A percentile compares a stretch with the other conserved stretches of the same genome.
Conservation (phyloP, 2,888 invertebrate genomes). For the Helleia helle region DNA sequence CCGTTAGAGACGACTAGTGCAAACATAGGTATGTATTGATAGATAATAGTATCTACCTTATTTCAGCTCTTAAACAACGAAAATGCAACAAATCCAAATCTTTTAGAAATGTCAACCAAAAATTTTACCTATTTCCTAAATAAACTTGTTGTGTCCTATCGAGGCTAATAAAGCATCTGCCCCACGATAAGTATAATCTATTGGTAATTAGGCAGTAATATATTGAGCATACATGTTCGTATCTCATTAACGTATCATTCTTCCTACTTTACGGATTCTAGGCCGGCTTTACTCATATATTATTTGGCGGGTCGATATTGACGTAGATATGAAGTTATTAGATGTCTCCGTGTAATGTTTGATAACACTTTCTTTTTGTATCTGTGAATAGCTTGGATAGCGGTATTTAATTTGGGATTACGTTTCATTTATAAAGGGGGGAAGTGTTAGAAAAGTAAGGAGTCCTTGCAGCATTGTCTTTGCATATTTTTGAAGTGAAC, state of each 20-base stretch:
- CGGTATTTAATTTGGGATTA: no score
- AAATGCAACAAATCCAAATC: no score
- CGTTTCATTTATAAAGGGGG: no score
- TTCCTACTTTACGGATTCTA: slow-evolving; percentile 53
- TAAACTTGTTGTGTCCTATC: slow-evolving; percentile 42
- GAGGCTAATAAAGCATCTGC: slow-evolving; percentile 44
- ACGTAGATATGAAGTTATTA: slow-evolving; percentile 14
- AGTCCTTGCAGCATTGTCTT: no score
- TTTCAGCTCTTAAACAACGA: no score
- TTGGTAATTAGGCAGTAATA: slow-evolving; percentile 63
- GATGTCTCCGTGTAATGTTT: not conserved
- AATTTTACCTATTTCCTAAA: no score
- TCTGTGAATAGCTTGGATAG: not conserved
- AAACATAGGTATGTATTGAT: no score
- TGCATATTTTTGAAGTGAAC: no score
- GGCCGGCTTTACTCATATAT: slow-evolving; percentile 17
- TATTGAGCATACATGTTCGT: slow-evolving; percentile 55
- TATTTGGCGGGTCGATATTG: slow-evolving; percentile 12
- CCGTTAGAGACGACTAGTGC: no score
- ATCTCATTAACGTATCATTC: slow-evolving; percentile 57
- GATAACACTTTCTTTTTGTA: slow-evolving; percentile 6
- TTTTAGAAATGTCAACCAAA: no score
- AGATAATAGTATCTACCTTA: no score
- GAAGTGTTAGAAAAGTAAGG: no score
- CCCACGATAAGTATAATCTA: slow-evolving; percentile 64